Base-by-base conservation (phyloP, 2,888 invertebrate genomes). In the Barypeithes pellucidus region DNA sequence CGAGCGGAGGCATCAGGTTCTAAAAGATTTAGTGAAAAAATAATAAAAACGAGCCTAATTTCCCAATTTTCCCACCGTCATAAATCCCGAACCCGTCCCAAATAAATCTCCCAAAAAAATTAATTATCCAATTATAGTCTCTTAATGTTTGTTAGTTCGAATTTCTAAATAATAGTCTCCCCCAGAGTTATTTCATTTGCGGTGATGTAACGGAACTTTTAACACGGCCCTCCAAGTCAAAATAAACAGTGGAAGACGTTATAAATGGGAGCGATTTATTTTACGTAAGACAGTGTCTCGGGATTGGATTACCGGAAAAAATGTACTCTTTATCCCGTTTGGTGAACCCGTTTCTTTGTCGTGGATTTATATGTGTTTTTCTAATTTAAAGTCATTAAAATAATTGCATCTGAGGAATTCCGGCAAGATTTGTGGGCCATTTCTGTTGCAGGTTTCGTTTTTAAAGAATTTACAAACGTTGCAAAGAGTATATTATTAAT, bases 81-180 rank as follows among this genome's bases (percentile, higher is more conserved):
- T 68, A 68, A 68, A 67, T 67, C 36, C 60, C 47, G 47, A 0
- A 5, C 3, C 24, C 1, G 47, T 52, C 41, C 14, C 11, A 11
- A 62, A 70, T 70, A 70, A 70, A 71, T 71, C 63, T 71, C 39
- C 54, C n/a, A 54, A 65, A 65, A 72, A 72, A 72, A 67, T 66
- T 72, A 72, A 66, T 65, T 65, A 45, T 66, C 72, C 67, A 72
- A 72, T 72, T 72, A 72, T 72, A 72, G 61, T 24, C 16, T 14
- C 33, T 36, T 59, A 36, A 63, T 54, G 71, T 67, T 52, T 54
- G 61, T 52, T 62, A 67, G 67, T 59, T 72, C 18, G 62, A 22
- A 63, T 70, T 70, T 63, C 65, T 65, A 47, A 57, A 63, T 65
- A 70, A 63, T 70, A 59, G 63, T 22, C 54, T 54, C 47, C 54